Conservation (phyloP, 2,888 invertebrate species). For the Stramonita haemastoma region DNA sequence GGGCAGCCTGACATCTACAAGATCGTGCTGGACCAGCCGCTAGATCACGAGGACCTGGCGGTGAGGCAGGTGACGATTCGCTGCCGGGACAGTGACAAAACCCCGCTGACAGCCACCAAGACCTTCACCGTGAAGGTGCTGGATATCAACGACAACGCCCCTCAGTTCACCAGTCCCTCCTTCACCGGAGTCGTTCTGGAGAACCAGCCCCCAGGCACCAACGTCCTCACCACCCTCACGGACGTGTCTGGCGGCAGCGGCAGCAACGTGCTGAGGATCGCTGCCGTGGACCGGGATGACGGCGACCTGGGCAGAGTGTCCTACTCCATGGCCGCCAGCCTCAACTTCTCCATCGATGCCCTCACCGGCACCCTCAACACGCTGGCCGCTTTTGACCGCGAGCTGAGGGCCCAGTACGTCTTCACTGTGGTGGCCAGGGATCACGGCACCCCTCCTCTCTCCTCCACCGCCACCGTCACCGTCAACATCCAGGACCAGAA, state of each 20-base stretch:
- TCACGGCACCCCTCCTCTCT: constrained; percentile 78
- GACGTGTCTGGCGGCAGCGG: constrained; percentile 85
- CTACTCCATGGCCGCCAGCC: constrained; percentile 62
- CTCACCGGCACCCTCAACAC: constrained; percentile 91
- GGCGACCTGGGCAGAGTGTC: constrained; percentile 85
- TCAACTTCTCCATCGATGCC: constrained; percentile 89
- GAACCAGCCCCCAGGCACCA: constrained; percentile 41
- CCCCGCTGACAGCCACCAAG: constrained; percentile 43
- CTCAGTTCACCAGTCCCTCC: constrained; percentile 42
- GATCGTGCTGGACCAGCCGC: constrained; percentile 47
- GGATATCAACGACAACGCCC: constrained; percentile 56
- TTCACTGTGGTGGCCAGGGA: constrained; percentile 81
- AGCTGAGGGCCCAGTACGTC: constrained; percentile 85
- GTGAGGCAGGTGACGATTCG: constrained; percentile 50
- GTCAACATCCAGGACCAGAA: constrained; percentile 83
- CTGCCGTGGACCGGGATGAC: constrained; percentile 90
- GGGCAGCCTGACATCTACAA: constrained; percentile 50
- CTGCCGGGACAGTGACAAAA: constrained; percentile 55
- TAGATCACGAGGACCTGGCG: constrained; percentile 53
- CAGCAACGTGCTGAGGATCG: constrained; percentile 80
- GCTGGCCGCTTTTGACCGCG: constrained; percentile 88
- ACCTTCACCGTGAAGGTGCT: constrained; percentile 48
- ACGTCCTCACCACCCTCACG: constrained; percentile 82
- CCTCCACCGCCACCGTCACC: constrained; percentile 82
- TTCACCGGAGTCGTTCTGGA: constrained; percentile 46